phyloP scores from a whole-genome alignment of 2,888 invertebrate species.

The Liopterus haemorrhoidalis region DNA sequence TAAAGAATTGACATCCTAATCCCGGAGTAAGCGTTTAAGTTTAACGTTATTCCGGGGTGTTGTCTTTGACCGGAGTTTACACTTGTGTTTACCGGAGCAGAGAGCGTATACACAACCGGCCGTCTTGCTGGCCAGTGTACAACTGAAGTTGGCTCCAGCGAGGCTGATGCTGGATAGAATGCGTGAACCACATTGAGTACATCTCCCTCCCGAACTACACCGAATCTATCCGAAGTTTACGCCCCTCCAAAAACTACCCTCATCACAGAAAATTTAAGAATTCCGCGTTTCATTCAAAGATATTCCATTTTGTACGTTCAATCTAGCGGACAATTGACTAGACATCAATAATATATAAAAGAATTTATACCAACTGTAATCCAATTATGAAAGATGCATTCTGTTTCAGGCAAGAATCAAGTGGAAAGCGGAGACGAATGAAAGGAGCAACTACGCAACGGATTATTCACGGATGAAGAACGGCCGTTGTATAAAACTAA shows the following conservation, averaged over 20 bases:
- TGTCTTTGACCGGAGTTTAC: too few species aligned
- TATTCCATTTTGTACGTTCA: constrained; percentile 39
- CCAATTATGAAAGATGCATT: constrained; percentile 25
- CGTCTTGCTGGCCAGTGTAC: constrained; percentile 4
- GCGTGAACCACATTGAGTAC: constrained; percentile 47
- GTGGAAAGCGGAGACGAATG: constrained; percentile 6
- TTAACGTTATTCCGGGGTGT: too few species aligned
- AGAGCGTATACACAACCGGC: constrained; percentile 6
- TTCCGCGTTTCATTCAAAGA: constrained; percentile 19
- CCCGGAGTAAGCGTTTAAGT: too few species aligned
- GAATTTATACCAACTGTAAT: constrained; percentile 28
- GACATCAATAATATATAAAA: constrained; percentile 30
- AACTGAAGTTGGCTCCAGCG: constrained; percentile 33
- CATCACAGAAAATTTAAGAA: constrained; percentile 35
- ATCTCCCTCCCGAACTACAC: constrained; percentile 46
- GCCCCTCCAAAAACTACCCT: constrained; percentile 36
- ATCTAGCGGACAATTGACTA: constrained; percentile 42
- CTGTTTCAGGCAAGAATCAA: constrained; percentile 6
- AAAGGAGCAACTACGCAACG: constrained; percentile 28
- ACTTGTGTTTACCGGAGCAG: neutral
- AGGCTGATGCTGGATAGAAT: constrained; percentile 17
- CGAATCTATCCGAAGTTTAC: constrained; percentile 19
- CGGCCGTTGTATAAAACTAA: constrained; percentile 35
- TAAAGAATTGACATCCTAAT: too few species aligned
- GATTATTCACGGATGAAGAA: constrained; percentile 35